phyloP scores from a whole-genome alignment of 2,888 invertebrate species.

The Nudaria mundana region DNA sequence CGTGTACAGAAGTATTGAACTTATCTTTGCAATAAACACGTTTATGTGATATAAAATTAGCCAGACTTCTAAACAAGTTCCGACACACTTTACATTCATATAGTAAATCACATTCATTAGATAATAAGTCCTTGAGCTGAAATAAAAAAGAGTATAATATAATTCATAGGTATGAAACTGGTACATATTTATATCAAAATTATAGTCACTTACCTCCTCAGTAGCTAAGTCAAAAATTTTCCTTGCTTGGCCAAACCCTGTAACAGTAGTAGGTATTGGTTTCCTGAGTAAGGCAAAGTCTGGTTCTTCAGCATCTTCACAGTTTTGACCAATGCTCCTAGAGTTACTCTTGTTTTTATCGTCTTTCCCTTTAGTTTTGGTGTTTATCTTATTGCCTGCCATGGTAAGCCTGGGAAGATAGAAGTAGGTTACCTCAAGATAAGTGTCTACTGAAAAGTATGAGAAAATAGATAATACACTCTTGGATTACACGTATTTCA shows the following conservation, averaged over 20 bases:
- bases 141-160: constrained; percentile 28
- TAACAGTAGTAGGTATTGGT: constrained; percentile 85
- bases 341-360: constrained; percentile 59
- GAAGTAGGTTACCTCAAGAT: background rate
- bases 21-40: constrained; percentile 88
- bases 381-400: constrained; percentile 70
- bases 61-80: constrained; percentile 91
- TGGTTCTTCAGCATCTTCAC: constrained; percentile 65
- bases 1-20: constrained; percentile 69
- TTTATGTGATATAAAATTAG: constrained; percentile 95
- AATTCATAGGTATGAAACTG: background rate
- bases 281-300: constrained; percentile 82
- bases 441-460: background rate
- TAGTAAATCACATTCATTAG: constrained; percentile 92
- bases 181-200: background rate
- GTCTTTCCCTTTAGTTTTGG: constrained; percentile 65
- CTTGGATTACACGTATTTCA: too few species aligned
- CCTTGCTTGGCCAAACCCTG: constrained; percentile 86
- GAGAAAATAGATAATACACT: too few species aligned
- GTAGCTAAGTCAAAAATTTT: constrained; percentile 88
- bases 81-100: constrained; percentile 95
- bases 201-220: constrained; percentile 82
- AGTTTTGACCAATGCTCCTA: constrained; percentile 46
- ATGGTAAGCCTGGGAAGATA: constrained; percentile 42
- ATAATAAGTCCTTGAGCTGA: constrained; percentile 87